These are phyloP conservation scores for Entosphenus tridentatus DNA, from an alignment of 2,113 vertebrate species.

Conservation along the genomic window DNA sequence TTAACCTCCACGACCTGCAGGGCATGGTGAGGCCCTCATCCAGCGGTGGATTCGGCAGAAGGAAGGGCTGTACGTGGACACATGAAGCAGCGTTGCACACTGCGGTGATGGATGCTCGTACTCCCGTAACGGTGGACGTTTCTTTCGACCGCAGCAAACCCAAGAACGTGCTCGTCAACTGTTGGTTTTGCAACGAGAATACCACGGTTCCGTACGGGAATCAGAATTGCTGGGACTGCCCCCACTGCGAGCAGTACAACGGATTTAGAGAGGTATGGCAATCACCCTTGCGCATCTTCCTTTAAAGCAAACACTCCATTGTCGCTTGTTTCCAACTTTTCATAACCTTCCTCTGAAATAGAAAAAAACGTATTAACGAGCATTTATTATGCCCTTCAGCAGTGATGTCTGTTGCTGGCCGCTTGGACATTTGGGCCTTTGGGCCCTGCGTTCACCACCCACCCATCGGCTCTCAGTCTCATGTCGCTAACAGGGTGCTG, in stretches of 20 bases:
- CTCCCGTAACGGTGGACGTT: no score
- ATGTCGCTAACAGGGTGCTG: no score
- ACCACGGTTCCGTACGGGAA: constrained; percentile 78
- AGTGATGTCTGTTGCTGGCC: neutral
- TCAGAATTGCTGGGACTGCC: constrained; percentile 94
- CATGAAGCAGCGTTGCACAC: no score
- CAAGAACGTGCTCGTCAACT: constrained; percentile 51
- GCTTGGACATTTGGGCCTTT: neutral
- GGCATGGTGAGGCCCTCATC: no score
- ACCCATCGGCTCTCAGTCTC: no score
- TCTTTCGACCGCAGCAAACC: constrained; percentile 41
- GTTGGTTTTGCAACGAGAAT: constrained; percentile 86
- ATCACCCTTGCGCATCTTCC: neutral
- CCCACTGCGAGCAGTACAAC: constrained; percentile 91
- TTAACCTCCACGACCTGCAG: no score
- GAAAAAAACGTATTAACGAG: neutral
- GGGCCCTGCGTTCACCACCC: neutral
- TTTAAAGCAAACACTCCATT: neutral
- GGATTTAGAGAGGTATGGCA: constrained; percentile 65
- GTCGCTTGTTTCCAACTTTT: neutral
- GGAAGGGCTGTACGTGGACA: no score
- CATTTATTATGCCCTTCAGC: neutral
- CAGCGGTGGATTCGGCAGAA: no score
- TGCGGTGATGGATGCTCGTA: no score
- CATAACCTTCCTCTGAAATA: neutral